These are phyloP conservation scores for Tetranychus truncatus DNA, from an alignment of 2,888 invertebrate species.

Conservation along the genomic window DNA sequence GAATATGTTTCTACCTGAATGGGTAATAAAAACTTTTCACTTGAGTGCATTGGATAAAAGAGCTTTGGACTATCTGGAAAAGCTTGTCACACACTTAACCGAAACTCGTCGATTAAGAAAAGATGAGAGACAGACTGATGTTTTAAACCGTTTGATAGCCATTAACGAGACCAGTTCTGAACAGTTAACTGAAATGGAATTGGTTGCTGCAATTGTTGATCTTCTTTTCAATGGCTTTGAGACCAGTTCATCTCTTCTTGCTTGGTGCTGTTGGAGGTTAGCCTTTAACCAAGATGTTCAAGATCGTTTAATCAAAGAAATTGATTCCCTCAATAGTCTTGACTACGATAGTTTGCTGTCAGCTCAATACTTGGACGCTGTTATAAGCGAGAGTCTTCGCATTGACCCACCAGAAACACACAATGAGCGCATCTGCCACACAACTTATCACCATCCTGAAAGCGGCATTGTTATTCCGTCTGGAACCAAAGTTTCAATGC, in stretches of 20 bases:
- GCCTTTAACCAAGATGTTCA: background rate
- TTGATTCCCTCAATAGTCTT: background rate
- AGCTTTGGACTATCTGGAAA: background rate
- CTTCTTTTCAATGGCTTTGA: background rate
- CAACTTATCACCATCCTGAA: background rate
- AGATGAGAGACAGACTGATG: background rate
- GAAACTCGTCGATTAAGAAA: background rate
- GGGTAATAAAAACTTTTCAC: background rate
- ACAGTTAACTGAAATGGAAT: background rate
- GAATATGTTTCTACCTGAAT: background rate
- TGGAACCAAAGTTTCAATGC: background rate
- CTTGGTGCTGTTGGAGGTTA: background rate
- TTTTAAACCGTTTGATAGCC: background rate
- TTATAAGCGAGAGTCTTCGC: background rate
- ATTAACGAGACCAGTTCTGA: background rate
- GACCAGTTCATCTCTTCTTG: background rate
- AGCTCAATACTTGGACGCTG: background rate
- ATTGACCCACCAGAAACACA: background rate
- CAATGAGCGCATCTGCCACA: background rate
- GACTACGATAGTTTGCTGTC: background rate
- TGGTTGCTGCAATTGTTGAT: background rate
- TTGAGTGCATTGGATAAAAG: background rate
- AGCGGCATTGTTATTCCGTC: background rate
- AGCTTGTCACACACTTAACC: background rate
- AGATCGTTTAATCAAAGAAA: background rate